Evolutionary conservation across 1,140 invertebrate genomes (phyloP), one percentile per base, ranked within the genome.

Genomic region (Onthophagus taurus): DNA sequence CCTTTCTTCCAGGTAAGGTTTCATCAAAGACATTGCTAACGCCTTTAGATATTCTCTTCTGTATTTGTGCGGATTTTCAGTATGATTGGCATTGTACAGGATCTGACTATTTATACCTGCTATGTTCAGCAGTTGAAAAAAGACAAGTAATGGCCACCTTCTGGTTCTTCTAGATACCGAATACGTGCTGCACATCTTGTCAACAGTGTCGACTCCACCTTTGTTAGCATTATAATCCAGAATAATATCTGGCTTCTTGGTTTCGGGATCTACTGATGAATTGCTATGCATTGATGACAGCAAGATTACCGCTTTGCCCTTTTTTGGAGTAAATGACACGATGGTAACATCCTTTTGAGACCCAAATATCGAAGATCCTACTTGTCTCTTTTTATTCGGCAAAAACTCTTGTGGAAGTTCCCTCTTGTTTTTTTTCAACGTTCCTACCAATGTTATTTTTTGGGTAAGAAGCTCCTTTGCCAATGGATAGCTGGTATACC

Each of bases 61-160:
- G 11, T n/a, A 11, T 12, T 21, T 9, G 12, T 12, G 20, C 14
- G 11, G 9, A 7, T 7, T 13, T 4, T n/a, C 17, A 16, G n/a
- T 8, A 29, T 23, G 23, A 36, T 37, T 48, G 56, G 63, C 41
- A 55, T 52, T 34, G 56, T 60, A 51, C 49, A 60, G 53, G 1
- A 72, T 61, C 58, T 70, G 67, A 37, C 67, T 60, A 51, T 71
- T 72, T 1, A 72, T 57, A 6, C 67, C 57, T 14, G 68, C 66
- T 49, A 75, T 65, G 52, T 74, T 69, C 4, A 75, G 50, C n/a
- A 71, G 47, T 29, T 63, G 63, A 42, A 66, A 72, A 54, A 74
- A 74, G 34, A 73, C 48, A 4, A 65, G 65, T 7, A 72, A 49
- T 5, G 68, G 65, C 72, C 72, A 75, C 53, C 70, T 64, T 49